Conservation (phyloP, 2,113 vertebrate species). For the Centropus unirufus region DNA sequence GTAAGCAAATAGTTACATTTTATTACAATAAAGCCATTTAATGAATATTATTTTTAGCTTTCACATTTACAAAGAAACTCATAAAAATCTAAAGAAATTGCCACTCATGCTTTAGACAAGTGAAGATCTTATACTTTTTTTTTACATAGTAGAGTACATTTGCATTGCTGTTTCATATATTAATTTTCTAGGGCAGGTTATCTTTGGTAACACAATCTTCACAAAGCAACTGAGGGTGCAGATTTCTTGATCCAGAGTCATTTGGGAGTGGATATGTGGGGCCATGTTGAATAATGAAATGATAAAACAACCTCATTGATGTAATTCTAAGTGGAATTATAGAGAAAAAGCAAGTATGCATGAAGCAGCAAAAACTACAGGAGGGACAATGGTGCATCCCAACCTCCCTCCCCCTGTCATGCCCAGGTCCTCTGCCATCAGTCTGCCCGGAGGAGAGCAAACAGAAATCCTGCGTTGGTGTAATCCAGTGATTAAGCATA, state of each 20-base stretch:
- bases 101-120: background rate
- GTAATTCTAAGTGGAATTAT: background rate
- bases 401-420: background rate
- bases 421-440: background rate
- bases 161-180: background rate
- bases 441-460: background rate
- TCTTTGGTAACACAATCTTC: constrained; percentile 50
- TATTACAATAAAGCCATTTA: background rate
- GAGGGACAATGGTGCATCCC: background rate
- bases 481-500: background rate
- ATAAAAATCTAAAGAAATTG: background rate
- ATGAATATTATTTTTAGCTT: constrained; percentile 6
- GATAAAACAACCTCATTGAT: background rate
- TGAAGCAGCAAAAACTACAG: background rate
- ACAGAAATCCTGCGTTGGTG: background rate
- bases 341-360: background rate
- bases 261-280: constrained; percentile 20
- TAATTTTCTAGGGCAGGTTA: constrained; percentile 62
- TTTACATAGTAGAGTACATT: background rate
- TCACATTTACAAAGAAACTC: background rate
- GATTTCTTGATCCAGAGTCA: constrained; percentile 12
- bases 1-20: background rate
- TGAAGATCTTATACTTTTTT: background rate
- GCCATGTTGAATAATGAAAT: background rate
- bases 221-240: constrained; percentile 4